phyloP scores from a whole-genome alignment of 2,113 vertebrate species.

The Oreochromis spilurus region DNA sequence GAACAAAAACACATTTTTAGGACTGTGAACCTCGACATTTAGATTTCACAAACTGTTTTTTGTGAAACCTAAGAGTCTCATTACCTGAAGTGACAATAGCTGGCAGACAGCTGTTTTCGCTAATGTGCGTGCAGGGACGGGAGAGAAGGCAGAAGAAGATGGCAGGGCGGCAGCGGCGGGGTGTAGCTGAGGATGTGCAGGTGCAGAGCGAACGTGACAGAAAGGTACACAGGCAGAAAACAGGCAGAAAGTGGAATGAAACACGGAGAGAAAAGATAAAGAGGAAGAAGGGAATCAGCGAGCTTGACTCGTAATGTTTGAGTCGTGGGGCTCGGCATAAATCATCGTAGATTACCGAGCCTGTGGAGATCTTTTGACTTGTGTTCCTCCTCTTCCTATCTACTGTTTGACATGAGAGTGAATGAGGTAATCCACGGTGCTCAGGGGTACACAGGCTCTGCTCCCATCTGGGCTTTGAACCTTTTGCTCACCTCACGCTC shows the following conservation, averaged over 20 bases:
- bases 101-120: slow-evolving; percentile 50
- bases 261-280: slow-evolving; percentile 47
- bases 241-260: slow-evolving; percentile 37
- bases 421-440: slow-evolving; percentile 62
- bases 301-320: slow-evolving; percentile 38
- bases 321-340: slow-evolving; percentile 52
- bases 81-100: slow-evolving; percentile 28
- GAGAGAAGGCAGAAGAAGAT: not conserved
- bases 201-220: slow-evolving; percentile 43
- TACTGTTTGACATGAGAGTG: slow-evolving; percentile 66
- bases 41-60: not conserved
- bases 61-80: slow-evolving; percentile 7
- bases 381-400: slow-evolving; percentile 63
- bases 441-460: slow-evolving; percentile 58
- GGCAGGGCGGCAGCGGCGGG: not conserved
- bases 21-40: not conserved
- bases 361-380: slow-evolving; percentile 66
- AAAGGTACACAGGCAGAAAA: slow-evolving; percentile 43
- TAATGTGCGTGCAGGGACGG: slow-evolving; percentile 22
- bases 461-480: slow-evolving; percentile 71
- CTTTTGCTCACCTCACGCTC: slow-evolving; percentile 59
- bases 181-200: slow-evolving; percentile 38
- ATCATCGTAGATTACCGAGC: slow-evolving; percentile 62
- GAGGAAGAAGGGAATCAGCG: slow-evolving; percentile 52
- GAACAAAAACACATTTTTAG: not conserved